Base-by-base conservation (phyloP, 2,113 vertebrate species). In the Cebidichthys violaceus region DNA sequence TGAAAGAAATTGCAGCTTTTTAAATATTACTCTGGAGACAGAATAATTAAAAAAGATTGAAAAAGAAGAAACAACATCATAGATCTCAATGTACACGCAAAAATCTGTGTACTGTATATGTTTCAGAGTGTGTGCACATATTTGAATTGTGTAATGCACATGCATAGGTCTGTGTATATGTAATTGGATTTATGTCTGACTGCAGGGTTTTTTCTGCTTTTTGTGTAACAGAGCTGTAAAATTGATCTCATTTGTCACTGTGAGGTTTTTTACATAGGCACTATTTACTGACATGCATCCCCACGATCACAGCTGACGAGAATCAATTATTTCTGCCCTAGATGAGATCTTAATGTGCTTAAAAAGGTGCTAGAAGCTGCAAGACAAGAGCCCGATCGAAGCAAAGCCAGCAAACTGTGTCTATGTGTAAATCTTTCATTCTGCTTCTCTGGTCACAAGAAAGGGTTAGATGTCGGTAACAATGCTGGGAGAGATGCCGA, bases 271-370 rank as follows among this genome's bases (percentile, higher is more conserved):
- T 85, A 64, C 77, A 88, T 55, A 45, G 45, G 31, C 82, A 81
- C 81, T 80, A 75, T 88, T 88, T 86, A 84, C 82, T 72, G 87
- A 89, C 83, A 82, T 82, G 75, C 70, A 60, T 82, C 50, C 43
- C 61, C 60, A 52, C 77, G 85, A 85, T 91, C 77, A 70, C 22
- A 71, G 55, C 78, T 66, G 77, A 79, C 75, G 81, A 70, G 75
- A 93, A 91, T 93, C 89, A 93, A 88, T 94, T 91, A 61, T 85
- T 77, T 86, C 84, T 82, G 79, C 65, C 64, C 65, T 31, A 82
- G 86, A 93, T 87, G 79, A 92, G 90, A 91, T 92, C 72, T 87
- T 90, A 93, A 93, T 88, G 75, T 69, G 75, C 81, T 87, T 80
- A 65, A 78, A 85, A 88, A 88, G 78, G 81, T 90, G 79, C 82